Conservation (phyloP, 2,797 vertebrate species). For the Poeciliopsis presidionis region DNA sequence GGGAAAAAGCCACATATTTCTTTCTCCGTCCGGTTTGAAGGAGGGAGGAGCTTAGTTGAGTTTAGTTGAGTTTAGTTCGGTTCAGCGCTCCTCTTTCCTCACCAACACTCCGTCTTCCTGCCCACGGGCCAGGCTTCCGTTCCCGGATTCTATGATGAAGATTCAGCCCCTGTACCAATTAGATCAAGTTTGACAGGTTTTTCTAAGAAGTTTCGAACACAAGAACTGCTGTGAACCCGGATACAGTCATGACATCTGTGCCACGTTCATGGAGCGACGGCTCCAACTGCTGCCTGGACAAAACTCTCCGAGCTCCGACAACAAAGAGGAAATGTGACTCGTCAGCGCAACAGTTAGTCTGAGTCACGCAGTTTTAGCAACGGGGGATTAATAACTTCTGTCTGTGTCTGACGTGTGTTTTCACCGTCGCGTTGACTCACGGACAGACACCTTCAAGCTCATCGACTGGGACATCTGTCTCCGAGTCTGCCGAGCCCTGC, state of each 20-base stretch:
- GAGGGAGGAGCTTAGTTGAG: conserved; percentile 64
- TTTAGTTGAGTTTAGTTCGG: conserved; percentile 22
- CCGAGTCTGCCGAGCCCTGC: conserved; percentile 19
- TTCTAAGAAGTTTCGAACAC: neutral
- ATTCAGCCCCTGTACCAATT: conserved; percentile 19
- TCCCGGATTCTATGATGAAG: conserved; percentile 51
- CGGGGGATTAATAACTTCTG: conserved; percentile 13
- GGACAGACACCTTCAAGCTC: conserved; percentile 24
- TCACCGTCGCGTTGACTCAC: conserved; percentile 49
- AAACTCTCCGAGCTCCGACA: neutral
- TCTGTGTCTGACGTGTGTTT: neutral
- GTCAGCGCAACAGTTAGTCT: conserved; percentile 44
- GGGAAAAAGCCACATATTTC: neutral
- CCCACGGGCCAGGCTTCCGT: conserved; percentile 63
- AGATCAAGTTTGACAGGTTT: neutral
- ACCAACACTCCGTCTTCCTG: conserved; percentile 68
- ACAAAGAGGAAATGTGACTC: conserved; percentile 34
- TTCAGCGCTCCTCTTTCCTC: conserved; percentile 28
- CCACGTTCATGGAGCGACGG: conserved; percentile 12
- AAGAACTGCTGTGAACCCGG: neutral
- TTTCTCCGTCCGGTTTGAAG: conserved; percentile 5
- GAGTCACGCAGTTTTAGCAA: conserved; percentile 49
- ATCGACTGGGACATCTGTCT: neutral
- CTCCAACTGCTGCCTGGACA: conserved; percentile 13
- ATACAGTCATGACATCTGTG: neutral